phyloP scores from a whole-genome alignment of 2,888 invertebrate species.

The Zaprionus bogoriensis region DNA sequence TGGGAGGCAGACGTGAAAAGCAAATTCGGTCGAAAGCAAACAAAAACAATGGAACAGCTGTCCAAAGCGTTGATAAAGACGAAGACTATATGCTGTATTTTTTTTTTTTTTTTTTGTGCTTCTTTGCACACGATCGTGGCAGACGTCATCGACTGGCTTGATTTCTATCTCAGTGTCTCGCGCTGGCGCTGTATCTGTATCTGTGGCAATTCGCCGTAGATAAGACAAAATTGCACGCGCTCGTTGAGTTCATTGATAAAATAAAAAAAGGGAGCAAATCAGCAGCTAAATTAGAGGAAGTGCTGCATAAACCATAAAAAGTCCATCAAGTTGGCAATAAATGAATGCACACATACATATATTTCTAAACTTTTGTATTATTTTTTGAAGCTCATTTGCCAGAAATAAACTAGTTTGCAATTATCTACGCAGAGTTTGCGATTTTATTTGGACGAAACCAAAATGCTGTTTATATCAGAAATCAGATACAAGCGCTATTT shows the following conservation, averaged over 20 bases:
- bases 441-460: slow-evolving; percentile 2
- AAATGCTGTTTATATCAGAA: slow-evolving; percentile 5
- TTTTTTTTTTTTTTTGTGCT: slow-evolving; percentile 23
- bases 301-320: slow-evolving; percentile 56
- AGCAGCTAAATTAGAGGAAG: slow-evolving; percentile 40
- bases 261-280: slow-evolving; percentile 2
- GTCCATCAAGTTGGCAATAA: slow-evolving; percentile 17
- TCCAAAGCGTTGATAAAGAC: slow-evolving; percentile 40
- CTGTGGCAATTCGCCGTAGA: slow-evolving; percentile 21
- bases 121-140: slow-evolving; percentile 10
- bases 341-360: slow-evolving; percentile 32
- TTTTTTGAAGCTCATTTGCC: background rate
- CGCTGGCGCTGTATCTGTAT: background rate
- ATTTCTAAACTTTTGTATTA: slow-evolving; percentile 3
- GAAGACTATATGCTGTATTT: slow-evolving; percentile 14
- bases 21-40: slow-evolving; percentile 20
- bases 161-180: slow-evolving; percentile 3
- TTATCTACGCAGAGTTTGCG: no score
- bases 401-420: slow-evolving; percentile 13
- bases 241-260: slow-evolving; percentile 57
- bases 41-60: slow-evolving; percentile 56
- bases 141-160: slow-evolving; percentile 46
- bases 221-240: slow-evolving; percentile 63
- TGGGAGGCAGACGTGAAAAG: slow-evolving; percentile 17
- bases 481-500: no score